Percentiles rank a stretch among this genome's conserved stretches.
These are phyloP conservation scores for Lordiphosa clarofinis DNA, from an alignment of 1,140 invertebrate species.

Conservation along the genomic window DNA sequence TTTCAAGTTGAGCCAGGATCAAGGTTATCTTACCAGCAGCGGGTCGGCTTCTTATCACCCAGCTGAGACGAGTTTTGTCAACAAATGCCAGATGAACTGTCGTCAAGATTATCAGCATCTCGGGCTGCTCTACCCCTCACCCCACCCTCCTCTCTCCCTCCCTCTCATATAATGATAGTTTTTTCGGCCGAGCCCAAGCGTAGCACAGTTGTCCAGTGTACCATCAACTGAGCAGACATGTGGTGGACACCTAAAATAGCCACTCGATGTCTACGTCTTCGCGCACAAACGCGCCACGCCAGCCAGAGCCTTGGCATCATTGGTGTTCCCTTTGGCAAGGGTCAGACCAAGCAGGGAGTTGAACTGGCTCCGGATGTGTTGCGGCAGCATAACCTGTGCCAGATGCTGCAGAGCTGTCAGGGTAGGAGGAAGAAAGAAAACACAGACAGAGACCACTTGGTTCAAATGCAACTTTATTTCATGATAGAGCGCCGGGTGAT, in stretches of 20 bases:
- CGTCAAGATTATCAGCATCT: no score
- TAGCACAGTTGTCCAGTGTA: constrained; percentile 22
- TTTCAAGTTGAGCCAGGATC: constrained; percentile 44
- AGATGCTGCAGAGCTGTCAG: constrained; percentile 53
- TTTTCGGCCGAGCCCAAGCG: no score
- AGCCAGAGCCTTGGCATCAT: constrained; percentile 82
- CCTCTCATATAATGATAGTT: no score
- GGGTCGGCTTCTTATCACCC: constrained; percentile 28
- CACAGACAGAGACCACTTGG: neutral
- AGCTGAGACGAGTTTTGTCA: constrained; percentile 7
- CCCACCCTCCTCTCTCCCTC: no score
- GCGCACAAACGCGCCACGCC: neutral
- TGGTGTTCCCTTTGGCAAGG: constrained; percentile 88
- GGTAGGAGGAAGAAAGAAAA: constrained; percentile 35
- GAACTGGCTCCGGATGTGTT: constrained; percentile 82
- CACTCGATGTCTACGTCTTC: constrained; percentile 19
- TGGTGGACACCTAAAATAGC: constrained; percentile 47
- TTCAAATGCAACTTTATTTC: constrained; percentile 7
- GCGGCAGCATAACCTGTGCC: constrained; percentile 79
- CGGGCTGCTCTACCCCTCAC: no score
- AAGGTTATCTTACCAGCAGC: constrained; percentile 53
- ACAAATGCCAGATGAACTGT: constrained; percentile 1
- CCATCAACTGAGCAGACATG: constrained; percentile 30
- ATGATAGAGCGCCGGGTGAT: constrained; percentile 82
- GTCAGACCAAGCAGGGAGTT: constrained; percentile 84